Evolutionary conservation across 2,797 vertebrate genomes (phyloP).

Genomic region (Labeo calbasu): DNA sequence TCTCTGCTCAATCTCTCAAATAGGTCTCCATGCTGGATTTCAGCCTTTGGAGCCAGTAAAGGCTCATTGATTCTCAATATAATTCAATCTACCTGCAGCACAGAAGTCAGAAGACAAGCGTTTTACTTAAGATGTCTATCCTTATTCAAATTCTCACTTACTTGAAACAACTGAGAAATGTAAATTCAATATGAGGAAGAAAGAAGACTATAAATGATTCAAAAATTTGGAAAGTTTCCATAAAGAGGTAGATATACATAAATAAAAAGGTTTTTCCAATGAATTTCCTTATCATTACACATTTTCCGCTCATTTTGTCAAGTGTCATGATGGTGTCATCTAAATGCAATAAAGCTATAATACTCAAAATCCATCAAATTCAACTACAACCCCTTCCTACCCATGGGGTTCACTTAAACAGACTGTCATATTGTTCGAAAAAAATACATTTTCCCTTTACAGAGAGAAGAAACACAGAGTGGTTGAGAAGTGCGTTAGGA

Average conservation of each 20-base stretch:
- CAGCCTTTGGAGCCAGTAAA: background rate
- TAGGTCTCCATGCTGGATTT: slow-evolving; percentile 7
- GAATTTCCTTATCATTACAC: background rate
- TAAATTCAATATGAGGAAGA: background rate
- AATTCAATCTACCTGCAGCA: background rate
- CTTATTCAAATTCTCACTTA: background rate
- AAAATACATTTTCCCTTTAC: background rate
- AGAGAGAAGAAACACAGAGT: slow-evolving; percentile 14
- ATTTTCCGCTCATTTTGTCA: background rate
- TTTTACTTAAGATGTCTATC: background rate
- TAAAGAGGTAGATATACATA: background rate
- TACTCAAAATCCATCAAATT: background rate
- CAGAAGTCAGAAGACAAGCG: background rate
- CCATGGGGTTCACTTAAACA: background rate
- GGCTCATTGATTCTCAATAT: slow-evolving; percentile 35
- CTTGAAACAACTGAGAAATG: background rate
- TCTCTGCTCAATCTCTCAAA: slow-evolving; percentile 12
- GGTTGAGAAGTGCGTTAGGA: slow-evolving; percentile 7
- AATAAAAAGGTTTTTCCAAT: background rate
- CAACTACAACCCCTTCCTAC: background rate
- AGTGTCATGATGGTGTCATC: background rate
- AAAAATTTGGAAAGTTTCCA: background rate
- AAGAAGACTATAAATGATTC: background rate
- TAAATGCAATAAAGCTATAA: background rate
- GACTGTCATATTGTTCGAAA: background rate